phyloP scores from a whole-genome alignment of 2,888 invertebrate genomes.

The Synanthedon formicaeformis region DNA sequence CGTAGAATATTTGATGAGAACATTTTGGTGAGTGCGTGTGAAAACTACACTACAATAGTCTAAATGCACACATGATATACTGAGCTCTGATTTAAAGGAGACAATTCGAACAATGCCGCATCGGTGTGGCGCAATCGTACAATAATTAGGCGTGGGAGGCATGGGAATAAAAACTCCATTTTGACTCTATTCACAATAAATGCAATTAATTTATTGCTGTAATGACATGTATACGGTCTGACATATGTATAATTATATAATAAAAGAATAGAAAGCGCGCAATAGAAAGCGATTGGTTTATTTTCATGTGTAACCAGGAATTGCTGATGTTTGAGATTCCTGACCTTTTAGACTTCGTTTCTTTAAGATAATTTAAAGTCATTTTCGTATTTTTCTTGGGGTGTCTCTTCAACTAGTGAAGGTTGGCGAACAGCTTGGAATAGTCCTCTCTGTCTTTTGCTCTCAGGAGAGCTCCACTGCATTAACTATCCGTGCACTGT shows the following conservation, averaged over 20 bases:
- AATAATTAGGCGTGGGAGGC: constrained; percentile 61
- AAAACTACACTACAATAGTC: constrained; percentile 51
- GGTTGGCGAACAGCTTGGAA: too few relatives aligned
- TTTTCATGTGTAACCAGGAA: too few relatives aligned
- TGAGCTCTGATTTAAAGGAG: constrained; percentile 60
- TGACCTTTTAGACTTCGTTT: too few relatives aligned
- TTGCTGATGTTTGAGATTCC: too few relatives aligned
- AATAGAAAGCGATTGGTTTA: too few relatives aligned
- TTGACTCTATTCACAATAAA: constrained; percentile 1
- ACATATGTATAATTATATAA: background rate
- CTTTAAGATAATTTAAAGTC: too few relatives aligned
- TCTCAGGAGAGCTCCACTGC: too few relatives aligned
- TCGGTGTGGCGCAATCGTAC: constrained; percentile 45
- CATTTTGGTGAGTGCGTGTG: constrained; percentile 60
- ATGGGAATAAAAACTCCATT: constrained; percentile 38
- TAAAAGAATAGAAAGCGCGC: too few relatives aligned
- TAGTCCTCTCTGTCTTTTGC: too few relatives aligned
- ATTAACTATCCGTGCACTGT: too few relatives aligned
- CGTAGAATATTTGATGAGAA: constrained; percentile 43
- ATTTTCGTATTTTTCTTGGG: too few relatives aligned
- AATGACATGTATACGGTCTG: background rate
- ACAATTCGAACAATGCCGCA: constrained; percentile 58
- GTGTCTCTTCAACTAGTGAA: too few relatives aligned
- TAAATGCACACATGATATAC: constrained; percentile 34
- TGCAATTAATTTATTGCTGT: background rate